These are phyloP conservation scores for Rhodeus uyekii DNA, from an alignment of 2,797 vertebrate genomes.

Conservation along the genomic window DNA sequence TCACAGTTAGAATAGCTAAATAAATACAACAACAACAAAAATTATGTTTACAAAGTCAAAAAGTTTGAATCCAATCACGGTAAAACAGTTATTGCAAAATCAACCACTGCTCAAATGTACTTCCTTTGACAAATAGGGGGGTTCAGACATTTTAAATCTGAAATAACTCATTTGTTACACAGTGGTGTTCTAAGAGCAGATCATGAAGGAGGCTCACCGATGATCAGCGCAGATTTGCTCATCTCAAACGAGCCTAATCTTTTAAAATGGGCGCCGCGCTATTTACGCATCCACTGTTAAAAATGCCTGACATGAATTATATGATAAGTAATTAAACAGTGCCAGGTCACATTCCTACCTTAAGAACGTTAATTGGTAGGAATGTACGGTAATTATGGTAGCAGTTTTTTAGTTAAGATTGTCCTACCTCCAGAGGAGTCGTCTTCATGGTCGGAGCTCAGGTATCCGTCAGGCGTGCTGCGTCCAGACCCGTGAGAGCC, in stretches of 20 bases:
- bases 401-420: neutral
- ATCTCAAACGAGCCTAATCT: too few species aligned
- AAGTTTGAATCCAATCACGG: neutral
- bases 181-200: neutral
- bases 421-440: slow-evolving; percentile 81
- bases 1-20: neutral
- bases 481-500: slow-evolving; percentile 70
- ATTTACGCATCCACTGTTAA: neutral
- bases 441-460: slow-evolving; percentile 90
- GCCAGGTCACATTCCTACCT: neutral
- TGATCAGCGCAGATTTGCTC: too few species aligned
- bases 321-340: neutral
- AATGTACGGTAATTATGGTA: too few species aligned
- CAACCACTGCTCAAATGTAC: neutral
- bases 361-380: neutral
- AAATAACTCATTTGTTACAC: too few species aligned
- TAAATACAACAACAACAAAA: neutral
- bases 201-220: neutral
- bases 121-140: neutral
- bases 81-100: neutral
- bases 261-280: too few species aligned
- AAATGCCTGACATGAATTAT: neutral
- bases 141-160: too few species aligned
- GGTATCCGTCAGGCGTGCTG: slow-evolving; percentile 87
- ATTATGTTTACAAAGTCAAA: neutral